Base-by-base conservation (phyloP, 2,113 vertebrate species). In the Eretmochelys imbricata region DNA sequence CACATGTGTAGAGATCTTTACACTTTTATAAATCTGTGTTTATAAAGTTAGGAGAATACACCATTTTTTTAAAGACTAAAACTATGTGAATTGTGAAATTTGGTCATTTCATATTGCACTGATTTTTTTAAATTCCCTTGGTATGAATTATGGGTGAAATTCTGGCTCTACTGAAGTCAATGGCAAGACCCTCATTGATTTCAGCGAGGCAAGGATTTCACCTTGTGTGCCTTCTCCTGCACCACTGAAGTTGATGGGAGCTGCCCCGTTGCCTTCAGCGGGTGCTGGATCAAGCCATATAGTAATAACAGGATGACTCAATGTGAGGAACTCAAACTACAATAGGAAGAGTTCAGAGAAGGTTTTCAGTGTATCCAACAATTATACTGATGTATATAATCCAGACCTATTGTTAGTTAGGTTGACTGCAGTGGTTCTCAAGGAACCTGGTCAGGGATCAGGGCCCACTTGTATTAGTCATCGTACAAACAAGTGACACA, bases 361-460 rank as follows among this genome's bases (percentile, higher is more conserved):
- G 78, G 62, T n/a, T 89, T 87, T 55, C 27, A 85, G 54, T 85
- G 25, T 31, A 14, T 31, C 27, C 57, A 62, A 62, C 27, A 62
- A 59, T 0, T 53, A 51, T 13, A 11, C 16, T 7, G 51, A 4
- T 55, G 0, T 88, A 84, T 89, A 94, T 46, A 82, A 90, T 82
- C 12, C 54, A 31, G 27, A 84, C 1, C 8, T 79, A 17, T 78
- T 91, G 49, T 42, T 2, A 31, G 0, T 85, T 42, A 76, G 10
- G 5, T 13, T 10, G 24, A 13, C 65, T 75, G n/a, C 69, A 89
- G 54, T 85, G 20, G 54, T 27, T 55, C 16, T 84, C 0, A 0
- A 51, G 42, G 48, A 96, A 91, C 22, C 31, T 84, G 27, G 55
- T 79, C 78, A 46, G 81, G 89, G 81, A 81, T 48, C 11, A 81